Percentiles rank a stretch among this genome's conserved stretches.
Conservation (phyloP, 2,888 invertebrate species). For the Acanthosepion lycidas region DNA sequence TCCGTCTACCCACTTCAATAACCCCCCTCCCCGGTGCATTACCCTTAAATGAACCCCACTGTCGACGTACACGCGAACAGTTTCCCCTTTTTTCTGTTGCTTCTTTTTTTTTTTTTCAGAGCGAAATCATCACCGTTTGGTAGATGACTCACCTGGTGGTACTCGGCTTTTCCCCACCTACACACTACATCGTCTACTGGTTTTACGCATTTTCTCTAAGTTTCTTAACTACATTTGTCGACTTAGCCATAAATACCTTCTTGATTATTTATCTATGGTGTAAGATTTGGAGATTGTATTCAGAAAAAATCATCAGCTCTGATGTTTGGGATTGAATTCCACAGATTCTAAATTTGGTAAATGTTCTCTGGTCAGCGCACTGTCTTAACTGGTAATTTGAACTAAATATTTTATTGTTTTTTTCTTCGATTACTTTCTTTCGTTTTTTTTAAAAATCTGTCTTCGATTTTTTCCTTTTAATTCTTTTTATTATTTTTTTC, state of each 20-base stretch:
- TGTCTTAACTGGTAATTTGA: background rate
- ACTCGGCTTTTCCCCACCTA: background rate
- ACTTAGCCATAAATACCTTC: background rate
- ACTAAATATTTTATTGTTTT: too few species aligned
- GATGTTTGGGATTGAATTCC: background rate
- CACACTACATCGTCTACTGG: background rate
- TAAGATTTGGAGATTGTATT: background rate
- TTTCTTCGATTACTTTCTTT: too few species aligned
- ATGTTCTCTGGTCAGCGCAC: background rate
- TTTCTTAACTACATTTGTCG: background rate
- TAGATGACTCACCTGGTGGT: background rate
- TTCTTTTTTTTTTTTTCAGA: too few species aligned
- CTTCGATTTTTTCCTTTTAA: background rate
- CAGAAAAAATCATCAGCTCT: background rate
- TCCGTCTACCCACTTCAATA: too few species aligned
- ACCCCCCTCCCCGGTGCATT: too few species aligned
- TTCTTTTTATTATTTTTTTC: background rate
- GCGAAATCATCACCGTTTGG: background rate
- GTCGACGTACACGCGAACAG: too few species aligned
- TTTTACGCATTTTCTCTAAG: background rate
- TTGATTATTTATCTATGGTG: background rate
- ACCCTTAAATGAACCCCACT: too few species aligned
- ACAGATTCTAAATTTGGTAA: background rate
- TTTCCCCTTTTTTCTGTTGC: too few species aligned
- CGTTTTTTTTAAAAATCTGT: background rate